Base-by-base conservation (phyloP, 2,888 invertebrate species). In the Drosophila rubida region DNA sequence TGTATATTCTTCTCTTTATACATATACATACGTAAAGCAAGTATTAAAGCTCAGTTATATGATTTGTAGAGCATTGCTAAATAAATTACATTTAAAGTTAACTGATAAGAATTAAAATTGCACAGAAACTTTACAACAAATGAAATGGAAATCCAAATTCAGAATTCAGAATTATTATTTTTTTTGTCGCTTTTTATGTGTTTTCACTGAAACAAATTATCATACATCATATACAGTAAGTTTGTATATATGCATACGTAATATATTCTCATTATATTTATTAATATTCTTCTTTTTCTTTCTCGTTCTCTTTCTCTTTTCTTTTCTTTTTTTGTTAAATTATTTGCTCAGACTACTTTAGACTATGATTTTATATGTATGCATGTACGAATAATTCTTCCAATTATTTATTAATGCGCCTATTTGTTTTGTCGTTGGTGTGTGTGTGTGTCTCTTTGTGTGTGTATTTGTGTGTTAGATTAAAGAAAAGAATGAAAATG, bases 301-400 rank as follows among this genome's bases (percentile, higher is more conserved):
- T n/a, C n/a, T n/a, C n/a, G n/a, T n/a, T n/a, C n/a, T n/a, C n/a
- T n/a, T n/a, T n/a, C n/a, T n/a, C n/a, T n/a, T n/a, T n/a, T n/a
- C n/a, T n/a, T n/a, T n/a, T n/a, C n/a, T n/a, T n/a, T 48, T 32
- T 14, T 67, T 63, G 63, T 64, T 74, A 65, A 67, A 59, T 59
- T 75, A 42, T 71, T 76, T 76, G 54, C 67, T 81, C 86, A 78
- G 82, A 83, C 89, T 83, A 83, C 82, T 68, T 75, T 72, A 70
- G 75, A 84, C 73, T 87, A 86, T 88, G 69, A 69, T 67, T 78
- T 75, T 75, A 64, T 49, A 59, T 69, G 69, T 63, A 59, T 67
- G 50, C 50, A 53, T 63, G 44, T 57, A 39, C 58, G 59, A 55
- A 41, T 65, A 54, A 44, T 44, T 23, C 8, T 41, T 30, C 59